Conservation (phyloP, 2,888 invertebrate genomes). For the Agonum fuliginosum region DNA sequence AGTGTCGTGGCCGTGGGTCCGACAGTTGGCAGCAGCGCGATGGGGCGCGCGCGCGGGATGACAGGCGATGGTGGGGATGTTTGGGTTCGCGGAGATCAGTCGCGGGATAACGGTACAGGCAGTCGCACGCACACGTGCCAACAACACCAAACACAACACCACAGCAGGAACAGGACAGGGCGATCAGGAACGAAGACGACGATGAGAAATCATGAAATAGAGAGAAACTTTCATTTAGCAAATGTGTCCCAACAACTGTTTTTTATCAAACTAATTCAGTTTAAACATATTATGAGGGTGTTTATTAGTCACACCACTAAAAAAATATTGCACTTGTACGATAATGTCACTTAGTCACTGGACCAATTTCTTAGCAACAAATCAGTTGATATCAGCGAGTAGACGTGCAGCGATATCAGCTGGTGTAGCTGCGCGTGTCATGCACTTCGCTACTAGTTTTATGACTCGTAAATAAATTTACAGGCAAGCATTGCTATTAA, state of each 20-base stretch:
- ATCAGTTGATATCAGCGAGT: not conserved
- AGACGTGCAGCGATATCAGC: constrained; percentile 22
- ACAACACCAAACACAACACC: constrained; percentile 27
- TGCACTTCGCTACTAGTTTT: constrained; percentile 63
- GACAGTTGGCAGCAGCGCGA: constrained; percentile 63
- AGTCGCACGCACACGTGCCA: constrained; percentile 38
- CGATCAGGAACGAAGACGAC: constrained; percentile 16
- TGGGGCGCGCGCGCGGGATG: constrained; percentile 68
- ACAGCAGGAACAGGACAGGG: constrained; percentile 14
- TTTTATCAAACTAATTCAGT: not conserved
- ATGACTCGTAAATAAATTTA: constrained; percentile 70
- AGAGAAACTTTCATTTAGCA: constrained; percentile 60
- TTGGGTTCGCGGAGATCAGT: constrained; percentile 72
- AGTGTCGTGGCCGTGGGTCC: constrained; percentile 65
- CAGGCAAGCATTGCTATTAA: constrained; percentile 65
- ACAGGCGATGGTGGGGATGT: constrained; percentile 69
- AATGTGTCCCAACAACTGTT: constrained; percentile 7
- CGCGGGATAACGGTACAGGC: constrained; percentile 69
- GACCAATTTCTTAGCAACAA: not conserved
- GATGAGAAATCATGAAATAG: constrained; percentile 59
- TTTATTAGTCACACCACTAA: not conserved
- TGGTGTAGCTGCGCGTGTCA: constrained; percentile 9
- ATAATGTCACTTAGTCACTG: constrained; percentile 15
- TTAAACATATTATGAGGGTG: not conserved
- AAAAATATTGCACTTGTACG: constrained; percentile 29